phyloP scores from a whole-genome alignment of 2,888 invertebrate species.

The Allacma fusca region DNA sequence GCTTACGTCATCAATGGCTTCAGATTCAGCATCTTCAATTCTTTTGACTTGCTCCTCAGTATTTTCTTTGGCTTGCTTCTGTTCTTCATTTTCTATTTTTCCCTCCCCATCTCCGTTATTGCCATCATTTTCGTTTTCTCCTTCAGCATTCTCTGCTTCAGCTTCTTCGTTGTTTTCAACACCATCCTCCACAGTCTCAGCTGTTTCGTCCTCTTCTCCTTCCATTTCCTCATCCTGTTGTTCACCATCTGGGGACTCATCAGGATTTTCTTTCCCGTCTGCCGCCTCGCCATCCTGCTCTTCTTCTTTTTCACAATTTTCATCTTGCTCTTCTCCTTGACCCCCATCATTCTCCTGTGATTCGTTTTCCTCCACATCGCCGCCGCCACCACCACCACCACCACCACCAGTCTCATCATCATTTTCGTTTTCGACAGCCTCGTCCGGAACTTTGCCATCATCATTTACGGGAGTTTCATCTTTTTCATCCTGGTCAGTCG shows the following conservation, averaged over 20 bases:
- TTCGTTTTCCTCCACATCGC: neutral
- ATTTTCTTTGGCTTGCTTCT: conserved; percentile 19
- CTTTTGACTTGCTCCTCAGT: neutral
- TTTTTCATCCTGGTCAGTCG: neutral
- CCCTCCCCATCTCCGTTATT: conserved; percentile 30
- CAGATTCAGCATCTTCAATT: neutral
- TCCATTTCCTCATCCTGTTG: conserved; percentile 15
- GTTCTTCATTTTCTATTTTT: conserved; percentile 21
- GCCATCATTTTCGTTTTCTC: neutral
- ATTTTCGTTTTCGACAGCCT: conserved; percentile 12
- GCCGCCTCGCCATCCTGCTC: neutral
- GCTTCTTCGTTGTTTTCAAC: conserved; percentile 13
- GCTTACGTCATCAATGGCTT: conserved; percentile 34
- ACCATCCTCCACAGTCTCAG: neutral
- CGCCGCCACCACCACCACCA: neutral
- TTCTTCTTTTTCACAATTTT: conserved; percentile 1
- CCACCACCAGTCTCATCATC: neutral
- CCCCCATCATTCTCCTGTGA: neutral
- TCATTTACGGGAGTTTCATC: neutral
- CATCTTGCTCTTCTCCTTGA: neutral
- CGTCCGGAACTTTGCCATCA: conserved; percentile 19
- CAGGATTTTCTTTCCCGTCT: neutral
- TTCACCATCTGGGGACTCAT: neutral
- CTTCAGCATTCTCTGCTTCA: neutral
- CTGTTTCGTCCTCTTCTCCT: conserved; percentile 32